Evolutionary conservation across 2,888 invertebrate species (phyloP).

Genomic region (Thymelicus lineola): DNA sequence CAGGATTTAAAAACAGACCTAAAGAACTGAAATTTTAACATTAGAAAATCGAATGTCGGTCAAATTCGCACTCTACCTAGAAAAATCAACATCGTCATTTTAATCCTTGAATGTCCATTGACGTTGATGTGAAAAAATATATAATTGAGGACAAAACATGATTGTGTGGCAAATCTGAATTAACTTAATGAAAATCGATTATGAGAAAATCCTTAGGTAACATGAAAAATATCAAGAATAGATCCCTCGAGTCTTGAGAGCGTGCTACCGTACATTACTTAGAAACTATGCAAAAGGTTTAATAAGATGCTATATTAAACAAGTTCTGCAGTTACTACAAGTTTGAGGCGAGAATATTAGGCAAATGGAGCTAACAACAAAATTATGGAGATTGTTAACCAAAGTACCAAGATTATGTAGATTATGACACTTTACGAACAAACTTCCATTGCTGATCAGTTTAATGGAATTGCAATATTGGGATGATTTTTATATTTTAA

Average conservation of each 20-base stretch:
- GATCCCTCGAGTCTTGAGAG: background rate
- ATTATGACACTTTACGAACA: slow-evolving; percentile 14
- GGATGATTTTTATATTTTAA: no score
- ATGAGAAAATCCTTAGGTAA: background rate
- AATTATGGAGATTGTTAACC: slow-evolving; percentile 39
- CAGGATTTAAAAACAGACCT: no score
- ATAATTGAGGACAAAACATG: no score
- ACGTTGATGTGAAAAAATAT: no score
- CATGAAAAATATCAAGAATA: background rate
- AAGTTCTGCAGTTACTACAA: slow-evolving; percentile 47
- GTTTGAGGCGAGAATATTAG: slow-evolving; percentile 44
- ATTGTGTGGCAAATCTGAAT: no score
- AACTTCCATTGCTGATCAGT: background rate
- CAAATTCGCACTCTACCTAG: no score
- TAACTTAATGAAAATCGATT: background rate
- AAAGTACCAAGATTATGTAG: slow-evolving; percentile 16
- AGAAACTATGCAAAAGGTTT: slow-evolving; percentile 37
- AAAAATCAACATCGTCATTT: no score
- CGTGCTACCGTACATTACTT: slow-evolving; percentile 13
- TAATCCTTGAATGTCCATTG: no score
- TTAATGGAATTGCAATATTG: background rate
- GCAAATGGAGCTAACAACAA: slow-evolving; percentile 42
- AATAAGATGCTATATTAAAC: slow-evolving; percentile 48
- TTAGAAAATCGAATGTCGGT: no score
- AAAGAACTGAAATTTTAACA: no score